Percentiles rank a stretch among this genome's conserved stretches.
These are phyloP conservation scores for Anodontia alba DNA, from an alignment of 2,888 invertebrate genomes.

Conservation along the genomic window DNA sequence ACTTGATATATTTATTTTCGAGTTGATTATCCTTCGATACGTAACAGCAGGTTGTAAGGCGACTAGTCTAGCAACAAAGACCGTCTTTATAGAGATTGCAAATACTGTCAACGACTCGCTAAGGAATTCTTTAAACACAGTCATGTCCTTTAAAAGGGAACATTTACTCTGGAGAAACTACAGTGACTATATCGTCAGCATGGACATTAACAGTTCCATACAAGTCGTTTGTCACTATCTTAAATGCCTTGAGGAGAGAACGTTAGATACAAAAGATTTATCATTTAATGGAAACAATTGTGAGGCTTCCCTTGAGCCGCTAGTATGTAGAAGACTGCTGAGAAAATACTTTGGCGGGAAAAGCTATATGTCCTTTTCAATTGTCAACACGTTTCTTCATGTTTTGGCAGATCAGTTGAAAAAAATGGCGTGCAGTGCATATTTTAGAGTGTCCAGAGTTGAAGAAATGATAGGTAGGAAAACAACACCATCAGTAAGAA, in stretches of 20 bases:
- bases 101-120: slow-evolving; percentile 64
- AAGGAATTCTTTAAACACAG: slow-evolving; percentile 62
- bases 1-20: slow-evolving; percentile 68
- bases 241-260: slow-evolving; percentile 32
- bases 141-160: slow-evolving; percentile 52
- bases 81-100: slow-evolving; percentile 65
- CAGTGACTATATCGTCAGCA: slow-evolving; percentile 48
- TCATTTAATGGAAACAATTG: slow-evolving; percentile 37
- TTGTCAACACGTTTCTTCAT: slow-evolving; percentile 61
- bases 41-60: slow-evolving; percentile 48
- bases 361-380: slow-evolving; percentile 55
- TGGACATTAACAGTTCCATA: slow-evolving; percentile 63
- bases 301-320: slow-evolving; percentile 36
- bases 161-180: slow-evolving; percentile 59
- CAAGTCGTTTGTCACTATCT: slow-evolving; percentile 71
- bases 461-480: slow-evolving; percentile 50
- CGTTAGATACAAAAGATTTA: slow-evolving; percentile 57
- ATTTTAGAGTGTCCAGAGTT: slow-evolving; percentile 53
- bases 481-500: slow-evolving; percentile 20
- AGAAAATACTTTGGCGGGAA: slow-evolving; percentile 39
- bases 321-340: slow-evolving; percentile 50
- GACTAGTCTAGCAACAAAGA: slow-evolving; percentile 44
- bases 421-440: slow-evolving; percentile 67
- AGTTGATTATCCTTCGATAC: slow-evolving; percentile 60
- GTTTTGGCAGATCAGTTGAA: slow-evolving; percentile 75